These are phyloP conservation scores for Coturnix japonica DNA, from an alignment of 2,113 vertebrate species.

Conservation along the genomic window DNA sequence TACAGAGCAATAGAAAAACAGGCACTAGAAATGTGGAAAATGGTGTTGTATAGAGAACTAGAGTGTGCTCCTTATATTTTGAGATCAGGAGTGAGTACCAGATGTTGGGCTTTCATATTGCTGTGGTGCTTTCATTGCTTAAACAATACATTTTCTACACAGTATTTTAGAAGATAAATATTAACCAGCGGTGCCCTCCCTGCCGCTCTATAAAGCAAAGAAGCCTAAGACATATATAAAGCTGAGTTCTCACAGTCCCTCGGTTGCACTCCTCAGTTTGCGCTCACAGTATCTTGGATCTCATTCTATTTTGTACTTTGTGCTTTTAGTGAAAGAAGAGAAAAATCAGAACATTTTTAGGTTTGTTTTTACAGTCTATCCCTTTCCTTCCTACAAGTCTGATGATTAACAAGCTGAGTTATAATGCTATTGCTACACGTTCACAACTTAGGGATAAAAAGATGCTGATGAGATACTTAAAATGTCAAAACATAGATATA, in stretches of 20 bases:
- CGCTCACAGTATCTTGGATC: background rate
- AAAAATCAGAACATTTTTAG: background rate
- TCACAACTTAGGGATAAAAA: slow-evolving; percentile 14
- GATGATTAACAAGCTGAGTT: slow-evolving; percentile 9
- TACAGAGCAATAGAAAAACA: background rate
- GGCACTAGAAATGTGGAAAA: background rate
- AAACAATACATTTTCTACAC: background rate
- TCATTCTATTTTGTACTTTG: background rate
- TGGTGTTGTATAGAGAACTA: background rate
- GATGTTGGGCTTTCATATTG: background rate
- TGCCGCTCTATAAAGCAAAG: background rate
- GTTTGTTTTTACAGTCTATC: slow-evolving; percentile 37
- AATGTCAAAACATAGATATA: slow-evolving; percentile 47
- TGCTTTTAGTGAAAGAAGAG: background rate
- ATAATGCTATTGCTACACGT: background rate
- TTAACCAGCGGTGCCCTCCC: background rate
- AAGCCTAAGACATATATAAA: background rate
- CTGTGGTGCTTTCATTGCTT: background rate
- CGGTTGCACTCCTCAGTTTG: background rate
- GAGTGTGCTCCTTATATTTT: background rate
- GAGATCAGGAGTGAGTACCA: background rate
- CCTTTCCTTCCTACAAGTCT: slow-evolving; percentile 51
- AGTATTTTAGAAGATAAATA: background rate
- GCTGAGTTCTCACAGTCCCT: background rate
- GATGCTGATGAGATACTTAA: slow-evolving; percentile 35